Evolutionary conservation across 1,140 invertebrate genomes (phyloP), one percentile per base, ranked within the genome.

Genomic region (Drosophila hydei): DNA sequence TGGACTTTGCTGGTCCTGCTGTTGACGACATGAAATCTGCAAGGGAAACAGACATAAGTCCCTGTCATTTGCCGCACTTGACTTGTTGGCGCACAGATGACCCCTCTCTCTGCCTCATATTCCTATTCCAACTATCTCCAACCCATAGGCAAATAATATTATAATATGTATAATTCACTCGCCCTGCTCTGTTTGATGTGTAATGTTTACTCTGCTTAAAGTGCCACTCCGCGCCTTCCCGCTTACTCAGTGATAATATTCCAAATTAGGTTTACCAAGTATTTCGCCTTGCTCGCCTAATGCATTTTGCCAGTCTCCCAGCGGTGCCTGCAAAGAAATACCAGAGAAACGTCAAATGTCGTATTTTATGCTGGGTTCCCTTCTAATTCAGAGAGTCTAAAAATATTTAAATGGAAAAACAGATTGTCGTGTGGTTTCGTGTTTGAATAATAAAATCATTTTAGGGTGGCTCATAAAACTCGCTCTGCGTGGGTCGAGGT

Each of bases 191-290:
- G 54, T 67, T 59, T 50, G 55, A n/a, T 33, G 23, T 43, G 9
- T 19, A 59, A 42, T 67, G 63, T 59, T 50, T 58, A 42, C 63
- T 9, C 45, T 51, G 23, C 23, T 12, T 12, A 14, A 43, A 56
- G 45, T 23, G 16, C 43, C 52, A 48, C 19, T 27, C 25, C 23
- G 1, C 21, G 4, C 9, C 6, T 19, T 33, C 3, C 23, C 8
- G 7, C 9, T 33, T 0, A 9, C 18, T 30, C 14, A 27, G 9
- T 51, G 38, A 67, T 59, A 67, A 60, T 43, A 42, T 60, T 33
- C 36, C 18, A 50, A 67, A 67, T 67, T 60, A 60, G 59, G 59
- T 67, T 60, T 67, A 67, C 55, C 64, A 51, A 67, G 54, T 50
- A 23, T 16, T 59, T 48, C 36, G 27, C 45, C 38, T 72, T 50